These are phyloP conservation scores for Parascotia fuliginaria DNA, from an alignment of 2,888 invertebrate genomes.

Conservation along the genomic window DNA sequence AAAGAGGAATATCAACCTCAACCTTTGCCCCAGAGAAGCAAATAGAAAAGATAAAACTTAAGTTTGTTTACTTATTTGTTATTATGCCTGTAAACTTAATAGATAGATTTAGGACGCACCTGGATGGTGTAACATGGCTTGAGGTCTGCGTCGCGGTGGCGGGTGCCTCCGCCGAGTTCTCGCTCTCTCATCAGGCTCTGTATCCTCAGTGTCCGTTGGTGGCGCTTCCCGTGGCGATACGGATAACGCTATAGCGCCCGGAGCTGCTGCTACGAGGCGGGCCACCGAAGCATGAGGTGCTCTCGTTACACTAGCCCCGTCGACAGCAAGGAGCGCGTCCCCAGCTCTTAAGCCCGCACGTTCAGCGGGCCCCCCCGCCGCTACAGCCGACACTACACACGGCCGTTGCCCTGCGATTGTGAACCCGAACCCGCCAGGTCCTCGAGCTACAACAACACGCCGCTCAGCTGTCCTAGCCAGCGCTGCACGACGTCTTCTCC, in stretches of 20 bases:
- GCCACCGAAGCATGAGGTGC: constrained; percentile 97
- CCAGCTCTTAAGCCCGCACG: constrained; percentile 95
- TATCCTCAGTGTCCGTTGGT: constrained; percentile 79
- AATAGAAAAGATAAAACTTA: not conserved
- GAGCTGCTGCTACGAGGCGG: constrained; percentile 94
- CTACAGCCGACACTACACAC: constrained; percentile 97
- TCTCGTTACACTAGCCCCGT: constrained; percentile 96
- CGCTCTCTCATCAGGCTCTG: constrained; percentile 77
- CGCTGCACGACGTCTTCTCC: constrained; percentile 74
- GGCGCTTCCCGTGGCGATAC: constrained; percentile 88
- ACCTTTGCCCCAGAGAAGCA: constrained; percentile 4
- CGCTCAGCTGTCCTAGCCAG: constrained; percentile 87
- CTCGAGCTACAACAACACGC: constrained; percentile 94
- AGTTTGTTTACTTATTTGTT: not conserved
- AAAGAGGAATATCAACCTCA: not conserved
- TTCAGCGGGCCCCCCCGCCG: constrained; percentile 94
- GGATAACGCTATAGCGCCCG: constrained; percentile 92
- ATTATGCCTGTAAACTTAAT: not conserved
- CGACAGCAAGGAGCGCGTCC: constrained; percentile 96
- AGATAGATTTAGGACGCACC: constrained; percentile 43
- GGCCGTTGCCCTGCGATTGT: constrained; percentile 99
- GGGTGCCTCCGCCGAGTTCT: constrained; percentile 74
- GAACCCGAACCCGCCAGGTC: constrained; percentile 97
- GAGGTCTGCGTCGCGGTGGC: constrained; percentile 73
- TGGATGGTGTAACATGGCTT: constrained; percentile 72